phyloP scores from a whole-genome alignment of 2,797 vertebrate species.

The Pseudopleuronectes americanus region DNA sequence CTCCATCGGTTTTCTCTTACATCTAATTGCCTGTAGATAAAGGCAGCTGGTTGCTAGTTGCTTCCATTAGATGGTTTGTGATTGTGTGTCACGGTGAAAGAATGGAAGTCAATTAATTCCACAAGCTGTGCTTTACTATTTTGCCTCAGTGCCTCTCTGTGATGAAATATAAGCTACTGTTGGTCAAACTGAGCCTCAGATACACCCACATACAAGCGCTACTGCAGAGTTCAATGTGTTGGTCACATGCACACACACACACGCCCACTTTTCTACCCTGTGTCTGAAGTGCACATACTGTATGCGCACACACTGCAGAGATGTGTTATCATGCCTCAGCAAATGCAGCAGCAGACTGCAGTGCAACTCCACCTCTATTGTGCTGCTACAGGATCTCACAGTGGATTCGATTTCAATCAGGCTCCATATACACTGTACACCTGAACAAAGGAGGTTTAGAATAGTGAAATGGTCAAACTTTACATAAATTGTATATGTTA shows the following conservation, averaged over 20 bases:
- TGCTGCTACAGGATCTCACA: not conserved
- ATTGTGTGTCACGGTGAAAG: not conserved
- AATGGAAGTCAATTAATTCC: too few species aligned
- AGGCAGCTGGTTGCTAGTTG: too few species aligned
- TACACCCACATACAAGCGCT: too few species aligned
- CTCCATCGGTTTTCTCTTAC: not conserved
- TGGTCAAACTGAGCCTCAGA: not conserved
- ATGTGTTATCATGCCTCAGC: conserved; percentile 42
- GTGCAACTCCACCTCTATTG: not conserved
- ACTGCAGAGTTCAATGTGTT: not conserved
- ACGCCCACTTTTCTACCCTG: not conserved
- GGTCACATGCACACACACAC: conserved; percentile 5
- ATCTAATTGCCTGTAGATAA: not conserved
- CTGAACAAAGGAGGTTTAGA: not conserved
- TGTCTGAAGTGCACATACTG: not conserved
- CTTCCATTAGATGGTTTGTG: not conserved
- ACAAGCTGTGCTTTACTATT: not conserved
- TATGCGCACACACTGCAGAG: not conserved
- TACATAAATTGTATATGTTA: not conserved
- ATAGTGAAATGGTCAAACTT: not conserved
- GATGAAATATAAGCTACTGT: not conserved
- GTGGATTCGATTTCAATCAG: not conserved
- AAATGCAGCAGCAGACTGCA: conserved; percentile 28
- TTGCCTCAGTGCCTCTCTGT: too few species aligned
- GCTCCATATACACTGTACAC: not conserved